Evolutionary conservation across 2,797 vertebrate species (phyloP), one percentile per base, ranked within the genome.

Genomic region (Diplodus sargus): DNA sequence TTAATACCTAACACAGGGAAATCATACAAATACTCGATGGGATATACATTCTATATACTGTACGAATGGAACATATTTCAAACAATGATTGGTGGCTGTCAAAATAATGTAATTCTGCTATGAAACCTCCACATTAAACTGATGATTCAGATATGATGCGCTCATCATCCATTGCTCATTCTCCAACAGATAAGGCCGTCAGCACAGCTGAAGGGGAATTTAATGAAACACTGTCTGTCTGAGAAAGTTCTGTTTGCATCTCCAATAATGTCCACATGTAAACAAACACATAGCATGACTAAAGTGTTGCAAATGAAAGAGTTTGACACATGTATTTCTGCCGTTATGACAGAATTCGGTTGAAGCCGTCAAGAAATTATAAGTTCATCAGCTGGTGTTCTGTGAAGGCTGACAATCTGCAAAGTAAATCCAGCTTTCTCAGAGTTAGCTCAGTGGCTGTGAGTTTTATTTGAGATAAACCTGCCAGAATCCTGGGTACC

Each of bases 221-320:
- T 78, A 85, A 85, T 82, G 72, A 84, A 85, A 84, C 49, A 10
- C 54, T 66, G 53, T 69, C 78, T 53, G 65, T 79, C 59, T 73
- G 25, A 9, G 22, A 18, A 28, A 28, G 42, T 42, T 18, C 73
- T 59, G 53, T 85, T 85, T 83, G 60, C 64, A 59, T 70, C 79
- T 18, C 8, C 25, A 45, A 57, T 74, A 70, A 73, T 14, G 1
- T 81, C 65, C 56, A 22, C 6, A 7, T 2, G 18, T 43, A 48
- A 74, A 77, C 70, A 83, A 85, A 78, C 47, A 78, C 47, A 47
- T 3, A 2, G 20, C 4, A 56, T 57, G 71, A 63, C 39, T 75
- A 39, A 78, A 53, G 60, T 28, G 54, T 61, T 79, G 78, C 10
- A 60, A 71, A 76, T 43, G 25, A 66, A 71, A 78, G 20, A 63